A percentile compares a stretch with the other conserved stretches of the same genome.
Conservation (phyloP, 2,113 vertebrate species). For the Microcebus murinus region DNA sequence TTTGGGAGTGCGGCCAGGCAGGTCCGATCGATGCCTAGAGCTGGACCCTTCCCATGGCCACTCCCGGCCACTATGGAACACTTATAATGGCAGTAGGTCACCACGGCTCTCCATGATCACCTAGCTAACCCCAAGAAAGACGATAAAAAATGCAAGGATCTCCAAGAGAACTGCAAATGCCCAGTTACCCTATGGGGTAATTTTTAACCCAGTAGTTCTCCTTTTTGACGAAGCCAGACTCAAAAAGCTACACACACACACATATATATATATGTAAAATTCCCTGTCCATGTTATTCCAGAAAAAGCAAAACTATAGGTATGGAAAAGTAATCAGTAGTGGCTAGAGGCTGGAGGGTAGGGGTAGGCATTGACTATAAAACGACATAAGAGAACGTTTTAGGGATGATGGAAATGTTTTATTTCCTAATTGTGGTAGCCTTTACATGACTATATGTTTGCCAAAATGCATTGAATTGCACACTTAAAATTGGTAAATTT, state of each 20-base stretch:
- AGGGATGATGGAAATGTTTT: neutral
- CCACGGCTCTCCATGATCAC: neutral
- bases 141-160: neutral
- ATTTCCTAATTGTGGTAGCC: neutral
- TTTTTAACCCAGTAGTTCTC: neutral
- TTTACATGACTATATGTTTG: neutral
- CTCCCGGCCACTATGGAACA: neutral
- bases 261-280: neutral
- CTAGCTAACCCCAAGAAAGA: neutral
- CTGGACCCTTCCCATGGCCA: neutral
- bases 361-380: neutral
- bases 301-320: neutral
- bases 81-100: neutral
- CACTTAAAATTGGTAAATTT: neutral
- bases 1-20: neutral
- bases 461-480: constrained; percentile 14
- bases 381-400: neutral
- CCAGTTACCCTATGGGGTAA: neutral
- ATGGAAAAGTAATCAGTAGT: neutral
- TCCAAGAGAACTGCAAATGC: neutral
- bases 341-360: too few relatives aligned
- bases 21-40: neutral
- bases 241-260: neutral
- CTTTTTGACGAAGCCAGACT: neutral
- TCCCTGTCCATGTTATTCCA: neutral